Percentiles rank a stretch among this genome's conserved stretches.
phyloP scores from a whole-genome alignment of 2,113 vertebrate species.

The Lamprotornis superbus region DNA sequence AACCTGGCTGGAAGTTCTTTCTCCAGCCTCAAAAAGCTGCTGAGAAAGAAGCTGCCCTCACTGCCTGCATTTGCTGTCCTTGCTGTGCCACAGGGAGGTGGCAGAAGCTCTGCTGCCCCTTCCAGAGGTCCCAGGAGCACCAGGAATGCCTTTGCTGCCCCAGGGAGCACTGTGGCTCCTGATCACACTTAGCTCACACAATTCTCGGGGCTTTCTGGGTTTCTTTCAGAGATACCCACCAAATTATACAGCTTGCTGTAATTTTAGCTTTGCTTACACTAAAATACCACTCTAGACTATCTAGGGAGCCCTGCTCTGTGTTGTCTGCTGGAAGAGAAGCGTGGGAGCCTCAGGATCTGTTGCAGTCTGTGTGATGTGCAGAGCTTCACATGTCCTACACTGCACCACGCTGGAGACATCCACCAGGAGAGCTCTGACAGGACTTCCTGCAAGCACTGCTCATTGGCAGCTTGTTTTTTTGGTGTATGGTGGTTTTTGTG shows the following conservation, averaged over 20 bases:
- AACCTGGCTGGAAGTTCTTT: not conserved
- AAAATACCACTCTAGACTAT: not conserved
- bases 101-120: not conserved
- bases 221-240: not conserved
- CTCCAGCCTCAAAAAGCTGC: not conserved
- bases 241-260: not conserved
- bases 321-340: not conserved
- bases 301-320: not conserved
- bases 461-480: not conserved
- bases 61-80: accelerated
- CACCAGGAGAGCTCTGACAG: not conserved
- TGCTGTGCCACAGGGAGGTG: not conserved
- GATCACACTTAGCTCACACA: not conserved
- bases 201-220: not conserved
- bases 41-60: not conserved
- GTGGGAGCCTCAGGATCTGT: not conserved
- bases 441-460: not conserved
- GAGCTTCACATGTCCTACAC: not conserved
- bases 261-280: not conserved
- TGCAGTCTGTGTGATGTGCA: not conserved
- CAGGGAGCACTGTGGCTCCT: not conserved
- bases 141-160: accelerated
- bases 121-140: not conserved
- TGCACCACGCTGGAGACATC: not conserved
- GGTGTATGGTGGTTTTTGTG: not conserved